Evolutionary conservation across 2,113 vertebrate genomes (phyloP).

Genomic region (Regulus satrapa): DNA sequence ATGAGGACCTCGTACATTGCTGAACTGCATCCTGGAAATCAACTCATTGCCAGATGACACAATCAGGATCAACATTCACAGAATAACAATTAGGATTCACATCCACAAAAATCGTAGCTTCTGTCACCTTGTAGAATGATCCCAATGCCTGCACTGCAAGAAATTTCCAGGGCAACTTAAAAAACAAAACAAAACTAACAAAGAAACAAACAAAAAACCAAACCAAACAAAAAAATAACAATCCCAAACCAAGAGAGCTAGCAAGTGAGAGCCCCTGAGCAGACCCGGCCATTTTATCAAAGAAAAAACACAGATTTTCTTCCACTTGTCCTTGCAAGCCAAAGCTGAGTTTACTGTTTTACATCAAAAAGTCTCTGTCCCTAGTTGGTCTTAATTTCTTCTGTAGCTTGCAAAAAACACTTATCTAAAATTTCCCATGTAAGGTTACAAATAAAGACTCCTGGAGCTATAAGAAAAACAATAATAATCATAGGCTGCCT

Average conservation of each 20-base stretch:
- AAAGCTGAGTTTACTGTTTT: not conserved
- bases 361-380: not conserved
- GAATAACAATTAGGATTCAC: too few species aligned
- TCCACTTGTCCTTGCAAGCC: not conserved
- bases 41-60: not conserved
- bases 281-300: not conserved
- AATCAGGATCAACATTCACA: not conserved
- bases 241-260: too few species aligned
- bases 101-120: not conserved
- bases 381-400: not conserved
- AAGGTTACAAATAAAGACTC: not conserved
- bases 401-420: not conserved
- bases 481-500: not conserved
- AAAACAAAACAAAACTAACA: too few species aligned
- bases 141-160: not conserved
- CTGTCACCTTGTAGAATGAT: not conserved
- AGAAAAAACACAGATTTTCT: not conserved
- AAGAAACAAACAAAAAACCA: too few species aligned
- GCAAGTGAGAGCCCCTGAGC: rapidly evolving
- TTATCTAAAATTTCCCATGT: not conserved
- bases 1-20: not conserved
- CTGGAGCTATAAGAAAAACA: not conserved
- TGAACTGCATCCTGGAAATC: not conserved
- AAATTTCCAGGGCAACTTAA: not conserved
- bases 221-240: too few species aligned